Percentiles rank a stretch among this genome's conserved stretches.
These are phyloP conservation scores for Coranthus polyacanthus DNA, from an alignment of 2,797 vertebrate genomes.

Conservation along the genomic window DNA sequence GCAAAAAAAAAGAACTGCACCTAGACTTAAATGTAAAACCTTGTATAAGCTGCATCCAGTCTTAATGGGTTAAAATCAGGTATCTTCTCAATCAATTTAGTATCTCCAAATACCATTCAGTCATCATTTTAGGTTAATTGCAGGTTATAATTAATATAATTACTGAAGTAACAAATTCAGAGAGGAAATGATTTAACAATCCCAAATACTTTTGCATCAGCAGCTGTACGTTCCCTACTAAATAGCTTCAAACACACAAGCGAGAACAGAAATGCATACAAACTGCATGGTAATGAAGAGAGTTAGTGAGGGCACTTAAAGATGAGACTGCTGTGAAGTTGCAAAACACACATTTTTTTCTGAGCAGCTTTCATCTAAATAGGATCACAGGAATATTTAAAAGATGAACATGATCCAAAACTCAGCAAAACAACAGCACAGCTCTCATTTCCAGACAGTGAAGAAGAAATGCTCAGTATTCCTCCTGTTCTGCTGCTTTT, in stretches of 20 bases:
- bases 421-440: not conserved
- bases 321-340: no score
- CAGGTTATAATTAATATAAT: constrained; percentile 5
- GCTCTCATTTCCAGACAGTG: constrained; percentile 3
- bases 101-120: constrained; percentile 10
- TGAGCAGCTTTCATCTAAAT: not conserved
- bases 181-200: not conserved
- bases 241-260: constrained; percentile 11
- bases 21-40: no score
- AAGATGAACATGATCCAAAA: constrained; percentile 15
- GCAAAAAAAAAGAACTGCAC: no score
- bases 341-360: no score
- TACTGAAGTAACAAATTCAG: constrained; percentile 7
- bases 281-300: not conserved
- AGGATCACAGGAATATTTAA: constrained; percentile 15
- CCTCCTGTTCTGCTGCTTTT: constrained; percentile 13
- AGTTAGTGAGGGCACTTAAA: constrained; percentile 11
- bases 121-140: constrained; percentile 7
- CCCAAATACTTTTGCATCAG: constrained; percentile 9
- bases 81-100: no score
- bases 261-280: not conserved
- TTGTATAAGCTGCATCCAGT: no score
- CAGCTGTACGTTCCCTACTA: constrained; percentile 4
- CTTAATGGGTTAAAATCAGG: no score
- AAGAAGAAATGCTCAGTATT: constrained; percentile 5